Base-by-base conservation (phyloP, 2,888 invertebrate genomes). In the Tipula confusa region DNA sequence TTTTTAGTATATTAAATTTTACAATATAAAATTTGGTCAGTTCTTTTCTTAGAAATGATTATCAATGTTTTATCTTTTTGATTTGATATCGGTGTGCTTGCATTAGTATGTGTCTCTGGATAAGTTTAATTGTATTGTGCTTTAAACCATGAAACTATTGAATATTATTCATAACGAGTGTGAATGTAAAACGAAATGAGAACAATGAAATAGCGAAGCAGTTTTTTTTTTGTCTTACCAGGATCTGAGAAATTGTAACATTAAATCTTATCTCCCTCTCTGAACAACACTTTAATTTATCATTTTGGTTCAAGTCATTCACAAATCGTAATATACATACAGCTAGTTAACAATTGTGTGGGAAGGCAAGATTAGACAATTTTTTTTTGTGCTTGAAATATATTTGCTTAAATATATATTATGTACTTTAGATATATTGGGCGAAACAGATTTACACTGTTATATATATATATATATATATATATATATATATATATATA, bases 21-120 rank as follows among this genome's bases (percentile, higher is more conserved):
- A 33, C 11, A 33, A 33, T 24, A 64, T 64, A 64, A 64, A 24
- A 64, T 64, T 64, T 64, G 18, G 18, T 64, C 24, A 43, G 43
- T n/a, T 64, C 9, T 64, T 64, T 64, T 64, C 64, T 64, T 24
- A 64, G 64, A 64, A 64, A 64, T 64, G 64, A 64, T 64, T 64
- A 24, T 64, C 64, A 64, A 64, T 7, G 24, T 64, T 64, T 18
- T 64, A 64, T 64, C 64, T 24, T 64, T 11, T 64, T 64, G 64
- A 64, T 64, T 15, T 11, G 43, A 15, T 15, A 43, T 43, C 15
- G 18, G 18, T 64, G 9, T 18, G 24, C 24, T 4, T 64, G 24
- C 24, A 18, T 64, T 9, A 6, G 18, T 24, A 11, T 64, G 64
- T 18, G 64, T 64, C 11, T 3, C 7, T 18, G 24, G 18, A 11